These are phyloP conservation scores for Manacus vitellinus DNA, from an alignment of 2,113 vertebrate genomes.

Conservation along the genomic window DNA sequence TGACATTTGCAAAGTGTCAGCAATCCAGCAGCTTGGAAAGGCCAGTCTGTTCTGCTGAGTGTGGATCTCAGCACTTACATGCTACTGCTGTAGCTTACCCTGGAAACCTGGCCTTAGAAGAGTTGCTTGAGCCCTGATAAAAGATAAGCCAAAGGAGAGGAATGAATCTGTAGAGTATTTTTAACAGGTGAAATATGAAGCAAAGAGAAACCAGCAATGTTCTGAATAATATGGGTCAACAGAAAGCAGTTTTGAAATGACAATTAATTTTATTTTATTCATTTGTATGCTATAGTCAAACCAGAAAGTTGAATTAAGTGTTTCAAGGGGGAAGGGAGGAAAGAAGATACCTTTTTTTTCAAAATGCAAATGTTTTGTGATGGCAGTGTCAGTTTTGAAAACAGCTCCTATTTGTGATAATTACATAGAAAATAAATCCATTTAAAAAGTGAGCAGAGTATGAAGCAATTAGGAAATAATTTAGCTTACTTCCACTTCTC, in stretches of 20 bases:
- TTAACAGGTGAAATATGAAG: background rate
- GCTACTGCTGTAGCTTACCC: background rate
- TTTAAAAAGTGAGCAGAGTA: background rate
- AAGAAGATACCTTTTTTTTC: background rate
- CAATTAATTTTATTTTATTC: background rate
- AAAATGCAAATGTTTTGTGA: background rate
- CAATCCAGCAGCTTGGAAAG: background rate
- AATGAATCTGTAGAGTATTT: background rate
- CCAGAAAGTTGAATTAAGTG: background rate
- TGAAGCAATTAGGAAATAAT: background rate
- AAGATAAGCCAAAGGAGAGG: background rate
- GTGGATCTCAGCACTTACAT: background rate
- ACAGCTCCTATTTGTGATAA: background rate
- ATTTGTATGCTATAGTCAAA: background rate
- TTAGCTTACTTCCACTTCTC: background rate
- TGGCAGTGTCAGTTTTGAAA: background rate
- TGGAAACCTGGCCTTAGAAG: background rate
- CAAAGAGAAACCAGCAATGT: background rate
- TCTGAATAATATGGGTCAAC: background rate
- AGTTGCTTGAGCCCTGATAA: background rate
- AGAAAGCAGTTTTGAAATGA: background rate
- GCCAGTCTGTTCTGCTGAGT: background rate
- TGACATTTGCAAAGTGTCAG: slow-evolving; percentile 35
- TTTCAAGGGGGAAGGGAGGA: background rate
- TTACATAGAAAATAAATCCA: background rate